Evolutionary conservation across 2,113 vertebrate genomes (phyloP).

Genomic region (Brienomyrus longianalis): DNA sequence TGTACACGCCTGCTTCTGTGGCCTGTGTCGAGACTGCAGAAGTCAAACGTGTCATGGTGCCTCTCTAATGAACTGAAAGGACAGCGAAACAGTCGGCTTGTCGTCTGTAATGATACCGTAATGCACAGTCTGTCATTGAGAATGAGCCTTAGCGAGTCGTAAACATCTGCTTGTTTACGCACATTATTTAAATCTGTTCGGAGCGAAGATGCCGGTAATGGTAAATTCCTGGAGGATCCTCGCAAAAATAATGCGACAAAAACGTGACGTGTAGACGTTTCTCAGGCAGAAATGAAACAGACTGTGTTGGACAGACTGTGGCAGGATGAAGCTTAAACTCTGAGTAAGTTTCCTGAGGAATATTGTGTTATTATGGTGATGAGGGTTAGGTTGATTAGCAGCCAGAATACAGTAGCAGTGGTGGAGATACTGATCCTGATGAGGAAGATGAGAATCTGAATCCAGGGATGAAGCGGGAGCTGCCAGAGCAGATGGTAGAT

Average conservation of each 20-base stretch:
- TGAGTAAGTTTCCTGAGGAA: neutral
- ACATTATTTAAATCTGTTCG: neutral
- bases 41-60: neutral
- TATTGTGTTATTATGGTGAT: neutral
- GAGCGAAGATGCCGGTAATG: neutral
- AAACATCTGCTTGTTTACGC: neutral
- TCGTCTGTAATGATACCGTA: neutral
- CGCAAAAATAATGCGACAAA: neutral
- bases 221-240: neutral
- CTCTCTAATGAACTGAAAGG: neutral
- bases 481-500: neutral
- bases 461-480: neutral
- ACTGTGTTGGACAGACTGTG: neutral
- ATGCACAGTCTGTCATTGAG: constrained; percentile 10
- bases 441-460: neutral
- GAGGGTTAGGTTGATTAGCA: neutral
- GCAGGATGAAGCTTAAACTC: neutral
- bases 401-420: neutral
- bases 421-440: neutral
- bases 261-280: neutral
- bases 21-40: neutral
- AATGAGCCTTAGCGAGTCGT: neutral
- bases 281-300: neutral
- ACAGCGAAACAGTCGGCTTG: neutral
- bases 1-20: neutral